Evolutionary conservation across 2,797 vertebrate species (phyloP), one percentile per base, ranked within the genome.

Genomic region (Anisognathus igniventris): DNA sequence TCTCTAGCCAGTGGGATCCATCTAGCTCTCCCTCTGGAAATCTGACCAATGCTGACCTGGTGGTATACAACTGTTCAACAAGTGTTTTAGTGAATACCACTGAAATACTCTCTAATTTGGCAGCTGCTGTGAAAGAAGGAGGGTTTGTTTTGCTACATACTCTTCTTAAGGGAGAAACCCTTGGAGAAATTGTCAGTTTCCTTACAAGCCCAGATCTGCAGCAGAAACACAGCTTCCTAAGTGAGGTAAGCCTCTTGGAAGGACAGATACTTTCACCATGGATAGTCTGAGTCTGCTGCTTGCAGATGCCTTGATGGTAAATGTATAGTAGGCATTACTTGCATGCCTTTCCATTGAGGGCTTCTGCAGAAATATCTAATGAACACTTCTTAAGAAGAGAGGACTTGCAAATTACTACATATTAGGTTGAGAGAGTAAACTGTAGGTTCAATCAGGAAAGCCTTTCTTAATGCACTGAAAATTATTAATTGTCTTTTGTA

Each of bases 71-170:
- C 97, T 98, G 98, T 20, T 97, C 98, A 0, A 85, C 98, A 78
- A 97, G 95, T 17, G 56, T 96, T 27, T 80, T 98, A 3, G 95
- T 35, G 28, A 97, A 96, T 11, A 94, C 97, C 0, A 45, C 96
- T 20, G 57, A 91, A 16, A 95, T 98, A 17, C 61, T 99, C 47
- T 48, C 91, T 64, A 98, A 99, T 93, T 97, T 99, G 97, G 96
- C 92, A 16, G 98, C 98, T 19, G 97, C 98, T 23, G 96, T 98
- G 62, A 99, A 97, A 93, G 98, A 98, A 48, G 98, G 98, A 1
- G 99, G 99, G 2, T 99, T 99, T 95, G 73, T 99, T 86, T 97
- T 99, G 61, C 68, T 99, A 20, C 99, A 99, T 96, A 98, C 98
- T 1, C 96, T 99, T 88, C 98, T 99, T 44, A 98, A 97, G 86